Evolutionary conservation across 2,113 vertebrate species (phyloP).

Genomic region (Sturnus vulgaris): DNA sequence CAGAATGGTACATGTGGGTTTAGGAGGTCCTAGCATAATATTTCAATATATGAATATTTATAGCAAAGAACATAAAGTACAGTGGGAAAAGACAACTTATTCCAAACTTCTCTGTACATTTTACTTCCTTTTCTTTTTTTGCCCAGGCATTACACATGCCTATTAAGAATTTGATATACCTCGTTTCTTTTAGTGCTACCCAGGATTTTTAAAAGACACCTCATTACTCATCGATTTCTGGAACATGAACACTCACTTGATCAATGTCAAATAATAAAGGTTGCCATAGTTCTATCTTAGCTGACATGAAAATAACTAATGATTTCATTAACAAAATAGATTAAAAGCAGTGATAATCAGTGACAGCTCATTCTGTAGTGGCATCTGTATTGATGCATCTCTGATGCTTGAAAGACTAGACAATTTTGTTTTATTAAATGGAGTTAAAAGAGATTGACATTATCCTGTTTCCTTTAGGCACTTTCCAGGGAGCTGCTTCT

Average conservation of each 20-base stretch:
- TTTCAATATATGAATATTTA: not conserved
- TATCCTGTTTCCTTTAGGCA: not conserved
- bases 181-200: not conserved
- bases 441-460: constrained; percentile 18
- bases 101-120: not conserved
- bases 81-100: not conserved
- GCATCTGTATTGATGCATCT: constrained; percentile 17
- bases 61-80: not conserved
- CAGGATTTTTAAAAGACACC: not conserved
- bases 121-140: not conserved
- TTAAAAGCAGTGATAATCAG: constrained; percentile 25
- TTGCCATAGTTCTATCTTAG: constrained; percentile 11
- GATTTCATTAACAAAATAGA: constrained; percentile 36
- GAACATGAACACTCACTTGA: not conserved
- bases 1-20: not conserved
- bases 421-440: constrained; percentile 30
- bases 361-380: constrained; percentile 17
- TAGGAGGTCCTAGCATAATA: not conserved
- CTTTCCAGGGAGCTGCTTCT: not conserved
- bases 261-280: constrained; percentile 9
- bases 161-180: not conserved
- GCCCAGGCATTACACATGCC: not conserved
- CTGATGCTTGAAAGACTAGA: not conserved
- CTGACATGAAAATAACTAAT: constrained; percentile 27
- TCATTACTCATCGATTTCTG: not conserved